phyloP scores from a whole-genome alignment of 2,888 invertebrate species.

The Zaprionus obscuricornis region DNA sequence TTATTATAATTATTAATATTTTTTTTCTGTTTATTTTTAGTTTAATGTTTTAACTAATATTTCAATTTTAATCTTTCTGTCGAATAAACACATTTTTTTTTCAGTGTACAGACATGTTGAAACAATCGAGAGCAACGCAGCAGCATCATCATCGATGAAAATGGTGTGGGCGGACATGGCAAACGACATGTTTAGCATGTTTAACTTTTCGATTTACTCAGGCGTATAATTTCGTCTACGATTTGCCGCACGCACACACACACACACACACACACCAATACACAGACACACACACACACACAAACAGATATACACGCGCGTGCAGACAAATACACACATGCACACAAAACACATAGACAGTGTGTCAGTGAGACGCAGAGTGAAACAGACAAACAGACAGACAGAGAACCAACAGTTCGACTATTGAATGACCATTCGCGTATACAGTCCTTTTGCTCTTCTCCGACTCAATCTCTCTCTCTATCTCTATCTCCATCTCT shows the following conservation, averaged over 20 bases:
- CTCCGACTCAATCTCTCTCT: neutral
- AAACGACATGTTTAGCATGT: slow-evolving; percentile 76
- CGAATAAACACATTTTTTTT: no score
- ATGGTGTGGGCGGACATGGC: slow-evolving; percentile 10
- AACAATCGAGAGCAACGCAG: no score
- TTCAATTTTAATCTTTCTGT: no score
- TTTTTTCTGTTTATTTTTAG: no score
- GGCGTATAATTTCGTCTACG: slow-evolving; percentile 70
- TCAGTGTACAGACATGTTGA: no score
- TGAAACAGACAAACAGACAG: no score
- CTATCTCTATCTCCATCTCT: neutral
- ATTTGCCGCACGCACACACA: slow-evolving; percentile 45
- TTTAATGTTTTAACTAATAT: no score
- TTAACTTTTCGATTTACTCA: slow-evolving; percentile 74
- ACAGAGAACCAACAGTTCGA: slow-evolving; percentile 11
- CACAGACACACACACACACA: slow-evolving; percentile 9
- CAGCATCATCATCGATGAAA: no score
- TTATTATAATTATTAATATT: no score
- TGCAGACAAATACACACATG: no score
- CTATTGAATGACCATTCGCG: slow-evolving; percentile 38
- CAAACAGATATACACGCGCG: neutral
- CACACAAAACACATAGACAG: no score
- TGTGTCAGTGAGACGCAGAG: neutral
- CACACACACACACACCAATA: slow-evolving; percentile 26
- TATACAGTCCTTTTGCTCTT: no score